phyloP scores from a whole-genome alignment of 1,140 invertebrate species.

The Atta texana region DNA sequence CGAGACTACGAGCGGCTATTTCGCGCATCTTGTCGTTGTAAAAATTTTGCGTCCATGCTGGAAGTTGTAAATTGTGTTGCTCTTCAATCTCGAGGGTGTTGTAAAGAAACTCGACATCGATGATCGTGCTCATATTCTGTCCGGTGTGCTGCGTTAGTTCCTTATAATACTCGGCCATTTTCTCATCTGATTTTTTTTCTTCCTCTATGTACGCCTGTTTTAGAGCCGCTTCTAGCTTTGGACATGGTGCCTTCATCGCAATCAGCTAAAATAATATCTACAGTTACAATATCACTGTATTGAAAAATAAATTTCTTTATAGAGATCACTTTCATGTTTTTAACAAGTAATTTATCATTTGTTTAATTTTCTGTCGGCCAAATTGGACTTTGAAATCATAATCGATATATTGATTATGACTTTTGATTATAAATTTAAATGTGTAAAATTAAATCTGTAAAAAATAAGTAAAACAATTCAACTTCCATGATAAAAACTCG shows the following conservation, averaged over 20 bases:
- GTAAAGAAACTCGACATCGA: conserved; percentile 91
- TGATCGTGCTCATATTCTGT: conserved; percentile 88
- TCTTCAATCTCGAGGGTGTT: conserved; percentile 91
- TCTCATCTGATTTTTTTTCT: conserved; percentile 53
- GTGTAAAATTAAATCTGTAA: too few relatives aligned
- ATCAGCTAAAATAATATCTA: conserved; percentile 85
- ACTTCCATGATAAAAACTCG: too few relatives aligned
- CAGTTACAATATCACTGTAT: too few relatives aligned
- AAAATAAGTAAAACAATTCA: too few relatives aligned
- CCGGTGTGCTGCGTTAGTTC: conserved; percentile 90
- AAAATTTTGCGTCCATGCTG: conserved; percentile 90
- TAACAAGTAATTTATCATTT: background rate
- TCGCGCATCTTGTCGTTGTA: conserved; percentile 90
- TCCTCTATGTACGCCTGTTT: conserved; percentile 85
- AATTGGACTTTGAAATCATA: too few relatives aligned
- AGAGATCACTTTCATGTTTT: background rate
- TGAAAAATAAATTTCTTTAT: too few relatives aligned
- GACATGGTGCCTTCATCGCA: conserved; percentile 89
- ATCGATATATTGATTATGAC: too few relatives aligned
- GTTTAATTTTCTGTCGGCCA: too few relatives aligned
- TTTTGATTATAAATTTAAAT: too few relatives aligned
- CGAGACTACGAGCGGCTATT: conserved; percentile 90
- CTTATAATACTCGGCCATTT: conserved; percentile 86
- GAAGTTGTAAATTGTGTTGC: conserved; percentile 88
- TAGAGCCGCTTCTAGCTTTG: conserved; percentile 88